Evolutionary conservation across 2,888 invertebrate species (phyloP).

Genomic region (Portevinia maculata): DNA sequence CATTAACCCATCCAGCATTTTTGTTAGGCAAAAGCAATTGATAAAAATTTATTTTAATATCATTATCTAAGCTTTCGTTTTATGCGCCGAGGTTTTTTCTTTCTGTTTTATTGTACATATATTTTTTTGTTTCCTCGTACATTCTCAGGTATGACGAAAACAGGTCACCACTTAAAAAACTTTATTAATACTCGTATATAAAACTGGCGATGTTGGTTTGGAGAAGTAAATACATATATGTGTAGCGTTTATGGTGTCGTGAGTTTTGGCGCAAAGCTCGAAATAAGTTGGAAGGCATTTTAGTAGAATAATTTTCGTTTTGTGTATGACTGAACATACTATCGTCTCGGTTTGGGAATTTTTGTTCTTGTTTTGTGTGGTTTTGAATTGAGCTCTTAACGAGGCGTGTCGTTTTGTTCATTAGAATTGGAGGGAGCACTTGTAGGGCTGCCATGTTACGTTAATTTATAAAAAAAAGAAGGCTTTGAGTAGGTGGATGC

Average conservation of each 20-base stretch:
- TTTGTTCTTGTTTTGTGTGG: constrained; percentile 64
- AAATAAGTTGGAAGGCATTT: constrained; percentile 45
- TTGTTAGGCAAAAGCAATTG: constrained; percentile 9
- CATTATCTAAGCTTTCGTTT: constrained; percentile 72
- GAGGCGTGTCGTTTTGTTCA: constrained; percentile 52
- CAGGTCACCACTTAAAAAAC: constrained; percentile 73
- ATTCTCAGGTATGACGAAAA: constrained; percentile 73
- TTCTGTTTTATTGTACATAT: constrained; percentile 24
- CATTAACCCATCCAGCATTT: background rate
- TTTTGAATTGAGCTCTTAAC: constrained; percentile 66
- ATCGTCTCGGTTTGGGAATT: constrained; percentile 54
- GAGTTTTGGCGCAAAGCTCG: constrained; percentile 62
- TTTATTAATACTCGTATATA: constrained; percentile 31
- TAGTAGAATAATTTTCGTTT: background rate
- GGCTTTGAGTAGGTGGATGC: no score
- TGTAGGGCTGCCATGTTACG: constrained; percentile 29
- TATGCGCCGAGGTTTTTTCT: constrained; percentile 7
- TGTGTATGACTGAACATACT: constrained; percentile 34
- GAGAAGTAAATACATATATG: constrained; percentile 7
- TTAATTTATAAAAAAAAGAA: no score
- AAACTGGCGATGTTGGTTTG: constrained; percentile 22
- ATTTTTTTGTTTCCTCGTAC: constrained; percentile 34
- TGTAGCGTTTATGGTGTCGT: constrained; percentile 36
- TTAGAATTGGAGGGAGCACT: constrained; percentile 20
- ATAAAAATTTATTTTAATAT: constrained; percentile 55